phyloP scores from a whole-genome alignment of 2,888 invertebrate species.

The Eueremaeus valkanovi region DNA sequence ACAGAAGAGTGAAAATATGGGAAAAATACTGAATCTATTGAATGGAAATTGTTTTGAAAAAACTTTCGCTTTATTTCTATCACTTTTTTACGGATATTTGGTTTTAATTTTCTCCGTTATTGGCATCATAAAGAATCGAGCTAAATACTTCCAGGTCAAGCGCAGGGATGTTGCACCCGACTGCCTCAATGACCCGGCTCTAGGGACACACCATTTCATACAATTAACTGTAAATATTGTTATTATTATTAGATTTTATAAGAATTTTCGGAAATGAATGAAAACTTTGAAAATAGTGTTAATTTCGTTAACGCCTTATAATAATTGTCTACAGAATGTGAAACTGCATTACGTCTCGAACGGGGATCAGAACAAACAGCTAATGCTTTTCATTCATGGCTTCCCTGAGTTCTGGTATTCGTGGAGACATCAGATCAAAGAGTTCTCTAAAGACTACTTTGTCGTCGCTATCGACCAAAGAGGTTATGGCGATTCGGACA shows the following conservation, averaged over 20 bases:
- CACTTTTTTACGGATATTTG: not conserved
- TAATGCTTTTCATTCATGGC: constrained; percentile 68
- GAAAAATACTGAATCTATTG: too few relatives aligned
- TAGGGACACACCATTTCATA: constrained; percentile 7
- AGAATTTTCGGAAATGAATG: too few relatives aligned
- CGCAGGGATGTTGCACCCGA: not conserved
- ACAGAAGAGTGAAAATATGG: too few relatives aligned
- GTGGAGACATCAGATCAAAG: constrained; percentile 66
- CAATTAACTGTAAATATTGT: not conserved
- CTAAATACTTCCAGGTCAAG: not conserved
- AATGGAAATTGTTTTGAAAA: too few relatives aligned
- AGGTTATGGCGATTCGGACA: constrained; percentile 74
- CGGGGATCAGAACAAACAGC: constrained; percentile 58
- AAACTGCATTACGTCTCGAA: constrained; percentile 64
- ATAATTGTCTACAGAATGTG: not conserved
- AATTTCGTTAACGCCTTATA: too few relatives aligned
- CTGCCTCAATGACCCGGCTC: not conserved
- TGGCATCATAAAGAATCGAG: not conserved
- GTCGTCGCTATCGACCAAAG: constrained; percentile 71
- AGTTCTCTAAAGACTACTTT: constrained; percentile 61
- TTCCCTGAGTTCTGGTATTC: constrained; percentile 75
- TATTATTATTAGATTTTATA: not conserved
- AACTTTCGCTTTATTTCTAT: not conserved
- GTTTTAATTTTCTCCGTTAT: not conserved
- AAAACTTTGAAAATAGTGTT: too few relatives aligned